Evolutionary conservation across 2,888 invertebrate genomes (phyloP), one percentile per base, ranked within the genome.

Genomic region (Actias luna): DNA sequence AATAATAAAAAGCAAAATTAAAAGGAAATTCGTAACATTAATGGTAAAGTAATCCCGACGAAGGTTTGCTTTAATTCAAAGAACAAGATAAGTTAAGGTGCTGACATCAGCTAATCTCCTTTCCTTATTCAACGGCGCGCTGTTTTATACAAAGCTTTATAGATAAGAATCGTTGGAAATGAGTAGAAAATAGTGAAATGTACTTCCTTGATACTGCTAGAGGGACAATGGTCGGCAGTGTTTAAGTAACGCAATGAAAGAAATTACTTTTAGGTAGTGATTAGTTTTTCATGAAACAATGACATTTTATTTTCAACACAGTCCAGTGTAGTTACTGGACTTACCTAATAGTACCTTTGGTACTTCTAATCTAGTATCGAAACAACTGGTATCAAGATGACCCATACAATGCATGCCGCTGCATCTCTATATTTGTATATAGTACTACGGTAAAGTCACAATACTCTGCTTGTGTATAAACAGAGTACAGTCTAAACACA

Each of bases 81-180:
- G n/a, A 59, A 16, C 25, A 42, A 59, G 59, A 42, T 59, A 29
- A 59, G 42, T 12, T n/a, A n/a, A 18, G 31, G 18, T 39, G 18
- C 39, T 59, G 36, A 42, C 42, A 27, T 59, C 59, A 29, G 39
- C 29, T 46, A 27, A 59, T 59, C 42, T 59, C 39, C 36, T 59
- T 59, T 18, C 59, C 14, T n/a, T 31, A 59, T 18, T 18, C 42
- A 7, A 60, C 25, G 29, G 46, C n/a, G 39, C 42, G 42, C 29
- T 31, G 25, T 16, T 5, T 25, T 25, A 52, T 25, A 52, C 50
- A 29, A 55, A 29, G 55, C 27, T 55, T 50, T 60, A 55, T 55
- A 55, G 55, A 55, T 55, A 29, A 55, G 29, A 29, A 55, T 55
- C 55, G 27, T 55, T 55, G 8, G 29, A 29, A 46, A 46, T 46